Evolutionary conservation across 35 echinoderm and acorn worm genomes (phyloP).

Genomic region (Eucidaris tribuloides): DNA sequence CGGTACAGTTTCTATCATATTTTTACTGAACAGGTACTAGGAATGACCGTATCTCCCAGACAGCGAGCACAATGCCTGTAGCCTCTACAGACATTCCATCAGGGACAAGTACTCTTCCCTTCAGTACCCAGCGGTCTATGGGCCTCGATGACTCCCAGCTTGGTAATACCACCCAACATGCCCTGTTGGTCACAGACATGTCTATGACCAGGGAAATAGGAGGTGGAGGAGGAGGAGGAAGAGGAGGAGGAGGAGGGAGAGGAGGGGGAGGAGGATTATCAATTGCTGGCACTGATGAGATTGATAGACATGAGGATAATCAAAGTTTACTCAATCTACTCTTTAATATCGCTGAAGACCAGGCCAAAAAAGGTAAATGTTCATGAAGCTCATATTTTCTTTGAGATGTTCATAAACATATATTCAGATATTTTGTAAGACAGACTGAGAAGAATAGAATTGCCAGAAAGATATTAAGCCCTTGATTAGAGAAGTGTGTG

Average conservation of each 20-base stretch:
- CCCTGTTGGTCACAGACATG: conserved; percentile 23
- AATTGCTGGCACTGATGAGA: neutral
- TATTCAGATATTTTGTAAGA: too few relatives aligned
- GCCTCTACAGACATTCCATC: neutral
- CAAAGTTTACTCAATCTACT: conserved; percentile 69
- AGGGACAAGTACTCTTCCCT: neutral
- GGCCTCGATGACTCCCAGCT: neutral
- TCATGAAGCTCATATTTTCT: neutral
- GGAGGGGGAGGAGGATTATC: neutral
- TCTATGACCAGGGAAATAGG: neutral
- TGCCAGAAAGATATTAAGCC: neutral
- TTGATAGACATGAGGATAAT: conserved; percentile 32
- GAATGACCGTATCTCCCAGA: too few relatives aligned
- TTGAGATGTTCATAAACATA: neutral
- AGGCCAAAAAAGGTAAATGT: conserved; percentile 59
- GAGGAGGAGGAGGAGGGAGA: neutral
- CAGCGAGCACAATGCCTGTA: conserved; percentile 4
- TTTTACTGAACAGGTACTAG: too few relatives aligned
- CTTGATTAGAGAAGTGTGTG: neutral
- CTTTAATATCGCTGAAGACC: conserved; percentile 80
- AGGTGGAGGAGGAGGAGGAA: neutral
- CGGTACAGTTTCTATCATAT: too few relatives aligned
- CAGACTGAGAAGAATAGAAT: neutral
- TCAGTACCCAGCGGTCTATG: conserved; percentile 10
- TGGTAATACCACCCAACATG: conserved; percentile 32